phyloP scores from a whole-genome alignment of 2,797 vertebrate species.

The Amniataba percoides region DNA sequence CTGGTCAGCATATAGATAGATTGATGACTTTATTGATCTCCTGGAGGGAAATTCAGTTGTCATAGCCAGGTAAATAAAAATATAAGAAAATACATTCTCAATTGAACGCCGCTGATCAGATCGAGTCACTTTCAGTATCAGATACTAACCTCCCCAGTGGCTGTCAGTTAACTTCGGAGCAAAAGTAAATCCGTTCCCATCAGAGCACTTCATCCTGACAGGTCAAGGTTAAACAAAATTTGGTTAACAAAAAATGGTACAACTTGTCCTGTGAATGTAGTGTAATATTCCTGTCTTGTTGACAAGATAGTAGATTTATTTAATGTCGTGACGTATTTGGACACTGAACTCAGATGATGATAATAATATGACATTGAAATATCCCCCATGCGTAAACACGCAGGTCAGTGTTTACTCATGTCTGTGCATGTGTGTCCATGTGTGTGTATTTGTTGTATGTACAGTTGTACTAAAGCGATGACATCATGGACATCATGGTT shows the following conservation, averaged over 20 bases:
- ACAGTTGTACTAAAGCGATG: slow-evolving; percentile 28
- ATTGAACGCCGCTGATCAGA: too few species aligned
- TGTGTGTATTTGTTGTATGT: slow-evolving; percentile 11
- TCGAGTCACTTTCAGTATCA: too few species aligned
- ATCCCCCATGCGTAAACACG: background rate
- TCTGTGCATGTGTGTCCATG: background rate
- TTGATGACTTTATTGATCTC: too few species aligned
- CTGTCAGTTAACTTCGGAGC: too few species aligned
- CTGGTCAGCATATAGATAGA: too few species aligned
- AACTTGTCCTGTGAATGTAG: background rate
- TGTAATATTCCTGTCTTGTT: background rate
- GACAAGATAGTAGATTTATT: too few species aligned
- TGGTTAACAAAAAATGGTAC: background rate
- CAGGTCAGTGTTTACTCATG: background rate
- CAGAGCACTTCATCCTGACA: background rate
- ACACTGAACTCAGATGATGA: background rate
- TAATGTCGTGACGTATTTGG: background rate
- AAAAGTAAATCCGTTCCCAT: too few species aligned
- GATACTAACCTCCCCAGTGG: too few species aligned
- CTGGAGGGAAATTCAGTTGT: too few species aligned
- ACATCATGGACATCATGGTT: slow-evolving; percentile 56
- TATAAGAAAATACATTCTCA: too few species aligned
- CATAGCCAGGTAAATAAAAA: too few species aligned
- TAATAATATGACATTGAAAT: background rate
- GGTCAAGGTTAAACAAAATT: background rate